Evolutionary conservation across 1,140 invertebrate species (phyloP).

Genomic region (Spodoptera litura): DNA sequence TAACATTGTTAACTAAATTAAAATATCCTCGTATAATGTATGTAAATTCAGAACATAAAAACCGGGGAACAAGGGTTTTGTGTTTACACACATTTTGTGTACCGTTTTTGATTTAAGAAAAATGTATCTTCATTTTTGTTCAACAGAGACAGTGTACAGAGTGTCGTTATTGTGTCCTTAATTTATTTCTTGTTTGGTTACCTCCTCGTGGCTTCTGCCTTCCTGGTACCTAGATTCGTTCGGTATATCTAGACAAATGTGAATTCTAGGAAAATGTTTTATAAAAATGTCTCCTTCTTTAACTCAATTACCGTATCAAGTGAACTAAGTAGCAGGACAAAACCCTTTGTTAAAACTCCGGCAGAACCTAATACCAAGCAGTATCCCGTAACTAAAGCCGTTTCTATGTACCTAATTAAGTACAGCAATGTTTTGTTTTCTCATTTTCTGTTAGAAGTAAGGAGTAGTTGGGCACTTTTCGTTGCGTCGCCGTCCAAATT

Average conservation of each 20-base stretch:
- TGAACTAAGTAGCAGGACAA: not conserved
- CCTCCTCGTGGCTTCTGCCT: no score
- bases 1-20: slow-evolving; percentile 38
- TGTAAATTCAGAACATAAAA: slow-evolving; percentile 40
- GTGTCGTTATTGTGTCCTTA: no score
- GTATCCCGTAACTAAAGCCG: slow-evolving; percentile 23
- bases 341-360: not conserved
- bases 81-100: slow-evolving; percentile 37
- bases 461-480: slow-evolving; percentile 47
- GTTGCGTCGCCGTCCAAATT: slow-evolving; percentile 50
- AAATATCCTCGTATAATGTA: slow-evolving; percentile 37
- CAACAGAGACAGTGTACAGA: not conserved
- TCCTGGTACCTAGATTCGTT: no score
- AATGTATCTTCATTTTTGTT: slow-evolving; percentile 25
- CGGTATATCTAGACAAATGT: no score
- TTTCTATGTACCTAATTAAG: slow-evolving; percentile 33
- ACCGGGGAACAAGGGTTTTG: slow-evolving; percentile 22
- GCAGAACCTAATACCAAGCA: slow-evolving; percentile 13
- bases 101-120: slow-evolving; percentile 34
- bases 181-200: no score
- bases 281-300: not conserved
- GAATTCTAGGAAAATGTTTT: no score
- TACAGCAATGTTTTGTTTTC: slow-evolving; percentile 37
- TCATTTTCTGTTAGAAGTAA: slow-evolving; percentile 43
- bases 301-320: not conserved